A percentile compares a stretch with the other conserved stretches of the same genome.
Evolutionary conservation across 2,888 invertebrate genomes (phyloP).

Genomic region (Julus scanicus): DNA sequence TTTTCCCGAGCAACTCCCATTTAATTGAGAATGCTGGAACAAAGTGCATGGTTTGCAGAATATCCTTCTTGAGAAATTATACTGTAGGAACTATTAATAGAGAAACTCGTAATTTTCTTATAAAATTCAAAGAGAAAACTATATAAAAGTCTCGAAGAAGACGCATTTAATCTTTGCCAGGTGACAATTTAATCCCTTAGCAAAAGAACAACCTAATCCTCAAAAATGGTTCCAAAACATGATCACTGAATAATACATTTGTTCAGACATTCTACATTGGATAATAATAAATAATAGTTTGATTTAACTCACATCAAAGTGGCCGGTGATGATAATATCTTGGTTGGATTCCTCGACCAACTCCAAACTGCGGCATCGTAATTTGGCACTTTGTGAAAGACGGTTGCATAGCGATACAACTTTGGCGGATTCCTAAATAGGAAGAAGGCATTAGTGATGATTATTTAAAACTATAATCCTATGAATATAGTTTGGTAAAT

Average conservation of each 20-base stretch:
- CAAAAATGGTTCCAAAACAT: too few species aligned
- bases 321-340: conserved; percentile 24
- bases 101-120: too few species aligned
- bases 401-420: conserved; percentile 67
- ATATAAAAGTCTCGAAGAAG: too few species aligned
- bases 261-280: neutral
- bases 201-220: too few species aligned
- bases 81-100: neutral
- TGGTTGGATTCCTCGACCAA: conserved; percentile 48
- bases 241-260: neutral
- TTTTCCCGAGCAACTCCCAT: too few species aligned
- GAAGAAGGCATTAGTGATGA: neutral
- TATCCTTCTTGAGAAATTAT: too few species aligned
- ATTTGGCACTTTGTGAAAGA: conserved; percentile 64
- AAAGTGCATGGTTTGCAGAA: neutral
- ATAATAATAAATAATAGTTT: neutral
- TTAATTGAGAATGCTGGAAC: neutral
- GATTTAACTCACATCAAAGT: conserved; percentile 49
- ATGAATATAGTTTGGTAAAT: neutral
- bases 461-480: neutral
- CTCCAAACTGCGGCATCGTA: conserved; percentile 59
- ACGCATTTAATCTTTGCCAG: neutral
- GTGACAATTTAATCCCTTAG: too few species aligned
- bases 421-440: conserved; percentile 66
- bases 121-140: too few species aligned